Evolutionary conservation across 2,797 vertebrate species (phyloP).

Genomic region (Oreochromis grahami): DNA sequence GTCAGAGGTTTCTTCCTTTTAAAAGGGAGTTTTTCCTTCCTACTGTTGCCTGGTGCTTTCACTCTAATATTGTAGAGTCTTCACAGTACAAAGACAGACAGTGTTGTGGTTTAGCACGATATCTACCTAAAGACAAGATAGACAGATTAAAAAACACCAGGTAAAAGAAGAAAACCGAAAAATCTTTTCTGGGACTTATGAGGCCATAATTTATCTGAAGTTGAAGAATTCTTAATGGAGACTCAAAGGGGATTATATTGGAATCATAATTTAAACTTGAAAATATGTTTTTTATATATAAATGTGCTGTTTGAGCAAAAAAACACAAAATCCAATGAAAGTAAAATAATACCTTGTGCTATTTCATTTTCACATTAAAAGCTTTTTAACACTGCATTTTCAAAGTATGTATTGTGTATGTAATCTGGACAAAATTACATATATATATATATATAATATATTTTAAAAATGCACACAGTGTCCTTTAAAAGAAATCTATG

Average conservation of each 20-base stretch:
- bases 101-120: neutral
- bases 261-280: neutral
- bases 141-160: neutral
- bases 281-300: neutral
- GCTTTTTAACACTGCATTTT: neutral
- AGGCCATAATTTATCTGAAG: neutral
- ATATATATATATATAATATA: neutral
- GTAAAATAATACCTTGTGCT: neutral
- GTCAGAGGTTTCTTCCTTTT: neutral
- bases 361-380: neutral
- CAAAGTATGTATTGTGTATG: neutral
- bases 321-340: neutral
- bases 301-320: neutral
- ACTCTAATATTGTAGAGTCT: neutral
- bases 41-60: neutral
- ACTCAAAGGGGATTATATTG: neutral
- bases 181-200: neutral
- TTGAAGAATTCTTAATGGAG: neutral
- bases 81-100: neutral
- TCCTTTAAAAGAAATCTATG: neutral
- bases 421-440: neutral
- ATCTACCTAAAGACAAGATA: neutral
- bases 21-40: neutral
- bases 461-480: neutral
- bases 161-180: conserved; percentile 4